Conservation (phyloP, 64 coral and sea anemone genomes). For the Actinia tenebrosa region DNA sequence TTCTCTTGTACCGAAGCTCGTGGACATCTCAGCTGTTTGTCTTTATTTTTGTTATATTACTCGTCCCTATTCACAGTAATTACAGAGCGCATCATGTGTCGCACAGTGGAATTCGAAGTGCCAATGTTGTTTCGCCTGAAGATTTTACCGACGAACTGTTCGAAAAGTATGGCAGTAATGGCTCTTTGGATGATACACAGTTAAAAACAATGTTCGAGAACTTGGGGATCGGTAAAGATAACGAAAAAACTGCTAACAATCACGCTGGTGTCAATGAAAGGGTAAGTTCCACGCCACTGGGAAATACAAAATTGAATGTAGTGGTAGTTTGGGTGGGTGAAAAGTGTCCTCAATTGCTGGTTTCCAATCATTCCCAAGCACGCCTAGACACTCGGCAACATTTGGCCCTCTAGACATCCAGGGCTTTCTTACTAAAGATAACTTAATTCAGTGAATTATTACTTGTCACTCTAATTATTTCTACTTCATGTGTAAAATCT, state of each 20-base stretch:
- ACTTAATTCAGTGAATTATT: too few species aligned
- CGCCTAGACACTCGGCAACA: too few species aligned
- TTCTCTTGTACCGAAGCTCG: not conserved
- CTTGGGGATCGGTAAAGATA: conserved; percentile 55
- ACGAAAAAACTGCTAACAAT: not conserved
- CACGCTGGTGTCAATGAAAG: not conserved
- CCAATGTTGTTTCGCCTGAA: conserved; percentile 19
- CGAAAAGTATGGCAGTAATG: conserved; percentile 71
- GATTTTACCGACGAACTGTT: conserved; percentile 64
- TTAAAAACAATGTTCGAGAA: conserved; percentile 51
- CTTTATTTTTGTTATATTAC: not conserved
- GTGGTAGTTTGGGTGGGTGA: too few species aligned
- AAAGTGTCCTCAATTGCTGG: too few species aligned
- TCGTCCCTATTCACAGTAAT: not conserved
- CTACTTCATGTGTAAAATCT: too few species aligned
- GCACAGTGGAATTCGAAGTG: conserved; percentile 56
- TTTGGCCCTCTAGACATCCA: too few species aligned
- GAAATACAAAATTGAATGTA: too few species aligned
- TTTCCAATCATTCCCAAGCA: too few species aligned
- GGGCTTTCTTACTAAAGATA: too few species aligned
- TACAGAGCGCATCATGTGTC: conserved; percentile 34
- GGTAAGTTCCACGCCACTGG: not conserved
- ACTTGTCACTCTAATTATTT: too few species aligned
- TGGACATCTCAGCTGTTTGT: not conserved
- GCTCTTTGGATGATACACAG: conserved; percentile 51